These are phyloP conservation scores for Lepidurus arcticus DNA, from an alignment of 1,140 invertebrate genomes.

Conservation along the genomic window DNA sequence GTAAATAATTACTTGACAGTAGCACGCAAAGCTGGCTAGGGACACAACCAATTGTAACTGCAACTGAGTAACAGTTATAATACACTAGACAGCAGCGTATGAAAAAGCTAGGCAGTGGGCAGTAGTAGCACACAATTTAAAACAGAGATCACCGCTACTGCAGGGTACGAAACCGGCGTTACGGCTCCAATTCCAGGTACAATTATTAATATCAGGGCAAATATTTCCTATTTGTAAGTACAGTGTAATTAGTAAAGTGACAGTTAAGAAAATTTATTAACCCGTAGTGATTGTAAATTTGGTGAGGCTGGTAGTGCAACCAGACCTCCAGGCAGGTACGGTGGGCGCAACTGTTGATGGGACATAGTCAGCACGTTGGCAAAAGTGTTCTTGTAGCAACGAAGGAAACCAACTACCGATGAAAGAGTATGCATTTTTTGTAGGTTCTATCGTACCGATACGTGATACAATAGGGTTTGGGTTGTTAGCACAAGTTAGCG, in stretches of 20 bases:
- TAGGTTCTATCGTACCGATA: not conserved
- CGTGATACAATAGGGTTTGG: not conserved
- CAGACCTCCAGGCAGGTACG: not conserved
- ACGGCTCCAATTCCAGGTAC: not conserved
- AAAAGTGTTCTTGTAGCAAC: not conserved
- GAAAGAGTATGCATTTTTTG: not conserved
- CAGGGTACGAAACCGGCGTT: not conserved
- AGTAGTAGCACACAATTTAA: not conserved
- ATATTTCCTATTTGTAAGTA: not conserved
- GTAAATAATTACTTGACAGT: not conserved
- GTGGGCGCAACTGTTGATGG: not conserved
- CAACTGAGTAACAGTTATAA: not conserved
- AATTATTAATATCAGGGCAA: not conserved
- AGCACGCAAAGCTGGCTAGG: not conserved
- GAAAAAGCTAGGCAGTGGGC: not conserved
- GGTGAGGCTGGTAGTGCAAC: not conserved
- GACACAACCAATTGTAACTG: not conserved
- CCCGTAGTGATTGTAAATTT: not conserved
- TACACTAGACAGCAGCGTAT: not conserved
- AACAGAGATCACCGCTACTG: not conserved
- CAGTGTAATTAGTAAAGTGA: not conserved
- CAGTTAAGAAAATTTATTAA: too few relatives aligned
- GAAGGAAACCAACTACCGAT: not conserved
- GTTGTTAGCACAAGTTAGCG: not conserved
- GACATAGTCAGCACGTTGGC: not conserved